Conservation (phyloP, 2,888 invertebrate species). For the Dasypolia templi region DNA sequence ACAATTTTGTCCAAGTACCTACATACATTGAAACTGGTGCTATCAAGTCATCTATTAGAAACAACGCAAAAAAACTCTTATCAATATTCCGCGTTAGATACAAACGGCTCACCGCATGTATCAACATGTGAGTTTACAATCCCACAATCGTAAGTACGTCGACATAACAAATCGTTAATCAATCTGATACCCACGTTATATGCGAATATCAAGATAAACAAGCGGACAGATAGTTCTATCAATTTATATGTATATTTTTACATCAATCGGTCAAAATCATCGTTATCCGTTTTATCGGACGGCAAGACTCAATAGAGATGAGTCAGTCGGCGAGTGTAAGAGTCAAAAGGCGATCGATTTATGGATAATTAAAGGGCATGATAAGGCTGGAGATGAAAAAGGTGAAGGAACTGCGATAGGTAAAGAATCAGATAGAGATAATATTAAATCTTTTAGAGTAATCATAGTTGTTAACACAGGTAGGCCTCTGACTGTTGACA, state of each 20-base stretch:
- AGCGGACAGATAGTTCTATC: constrained; percentile 5
- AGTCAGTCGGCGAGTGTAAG: constrained; percentile 2
- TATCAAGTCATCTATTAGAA: constrained; percentile 6
- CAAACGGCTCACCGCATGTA: constrained; percentile 25
- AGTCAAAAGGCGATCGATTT: neutral
- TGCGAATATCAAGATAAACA: constrained; percentile 6
- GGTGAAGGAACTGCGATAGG: neutral
- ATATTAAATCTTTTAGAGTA: neutral
- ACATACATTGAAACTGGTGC: neutral
- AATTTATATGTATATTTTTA: neutral
- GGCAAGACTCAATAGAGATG: neutral
- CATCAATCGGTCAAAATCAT: constrained; percentile 10
- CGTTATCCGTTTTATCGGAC: neutral
- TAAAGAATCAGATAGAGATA: neutral
- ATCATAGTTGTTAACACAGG: too few relatives aligned
- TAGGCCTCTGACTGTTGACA: neutral
- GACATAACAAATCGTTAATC: constrained; percentile 45
- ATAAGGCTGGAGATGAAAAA: neutral
- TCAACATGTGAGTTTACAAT: constrained; percentile 40
- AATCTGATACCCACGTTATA: constrained; percentile 20
- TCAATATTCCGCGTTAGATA: constrained; percentile 21
- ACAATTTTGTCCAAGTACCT: neutral
- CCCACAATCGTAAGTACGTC: constrained; percentile 9
- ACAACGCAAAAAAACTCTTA: constrained; percentile 1
- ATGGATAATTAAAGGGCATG: neutral